Evolutionary conservation across 2,797 vertebrate species (phyloP).

Genomic region (Lemur catta): DNA sequence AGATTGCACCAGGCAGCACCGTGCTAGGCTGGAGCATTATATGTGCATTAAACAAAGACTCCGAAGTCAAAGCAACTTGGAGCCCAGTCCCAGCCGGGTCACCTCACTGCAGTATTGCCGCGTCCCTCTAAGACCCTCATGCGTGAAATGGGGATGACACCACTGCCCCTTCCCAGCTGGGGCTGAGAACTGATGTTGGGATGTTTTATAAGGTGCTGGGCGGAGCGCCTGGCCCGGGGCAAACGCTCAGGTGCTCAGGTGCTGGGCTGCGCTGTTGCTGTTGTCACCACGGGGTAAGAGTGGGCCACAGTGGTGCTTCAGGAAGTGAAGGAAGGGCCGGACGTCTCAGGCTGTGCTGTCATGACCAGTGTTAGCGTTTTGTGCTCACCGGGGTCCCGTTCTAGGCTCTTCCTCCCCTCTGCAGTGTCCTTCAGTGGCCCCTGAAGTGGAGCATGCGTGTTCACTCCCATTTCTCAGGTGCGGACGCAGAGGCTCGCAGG

Average conservation of each 20-base stretch:
- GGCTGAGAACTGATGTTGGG: fast-evolving
- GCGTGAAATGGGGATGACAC: background rate
- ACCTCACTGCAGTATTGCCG: background rate
- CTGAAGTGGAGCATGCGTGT: background rate
- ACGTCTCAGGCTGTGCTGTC: fast-evolving
- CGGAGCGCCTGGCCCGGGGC: fast-evolving
- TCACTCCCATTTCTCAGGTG: background rate
- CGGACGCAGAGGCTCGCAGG: background rate
- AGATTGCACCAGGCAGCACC: background rate
- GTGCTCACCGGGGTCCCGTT: fast-evolving
- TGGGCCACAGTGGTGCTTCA: fast-evolving
- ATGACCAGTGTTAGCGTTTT: fast-evolving
- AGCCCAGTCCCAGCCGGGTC: background rate
- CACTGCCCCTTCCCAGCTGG: background rate
- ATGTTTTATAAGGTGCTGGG: fast-evolving
- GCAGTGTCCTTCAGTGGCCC: fast-evolving
- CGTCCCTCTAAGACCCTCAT: fast-evolving
- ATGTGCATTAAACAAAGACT: background rate
- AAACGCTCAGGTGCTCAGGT: background rate
- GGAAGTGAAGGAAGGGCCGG: background rate
- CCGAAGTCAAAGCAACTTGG: background rate
- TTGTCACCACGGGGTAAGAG: background rate
- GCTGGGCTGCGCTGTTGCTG: background rate
- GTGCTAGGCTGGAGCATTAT: fast-evolving
- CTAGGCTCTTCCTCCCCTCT: background rate